Percentiles rank a stretch among this genome's conserved stretches.
phyloP scores from a whole-genome alignment of 1,140 invertebrate genomes.

The Brachionus koreanus region DNA sequence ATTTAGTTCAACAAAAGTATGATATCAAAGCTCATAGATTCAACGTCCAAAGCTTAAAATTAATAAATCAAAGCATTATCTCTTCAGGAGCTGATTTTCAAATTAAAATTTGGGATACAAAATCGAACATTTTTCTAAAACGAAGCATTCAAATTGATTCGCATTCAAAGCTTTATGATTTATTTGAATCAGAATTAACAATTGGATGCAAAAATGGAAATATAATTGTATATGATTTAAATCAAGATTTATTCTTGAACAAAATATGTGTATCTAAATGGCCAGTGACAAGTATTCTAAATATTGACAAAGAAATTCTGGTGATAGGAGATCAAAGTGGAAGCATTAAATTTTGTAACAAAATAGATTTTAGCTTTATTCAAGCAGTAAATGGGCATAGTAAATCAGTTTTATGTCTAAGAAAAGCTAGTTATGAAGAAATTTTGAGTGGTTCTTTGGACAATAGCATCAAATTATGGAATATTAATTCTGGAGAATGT shows the following conservation, averaged over 20 bases:
- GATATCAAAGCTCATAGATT: background rate
- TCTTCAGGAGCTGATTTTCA: background rate
- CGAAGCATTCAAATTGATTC: background rate
- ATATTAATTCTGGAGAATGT: background rate
- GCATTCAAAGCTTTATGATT: background rate
- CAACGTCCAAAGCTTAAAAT: background rate
- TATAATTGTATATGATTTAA: background rate
- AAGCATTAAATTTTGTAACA: background rate
- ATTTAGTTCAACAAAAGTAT: background rate
- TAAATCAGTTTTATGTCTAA: background rate
- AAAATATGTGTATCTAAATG: background rate
- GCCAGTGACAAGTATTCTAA: background rate
- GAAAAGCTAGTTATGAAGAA: background rate
- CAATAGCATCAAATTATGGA: background rate
- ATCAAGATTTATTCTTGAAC: background rate
- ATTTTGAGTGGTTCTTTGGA: constrained; percentile 7
- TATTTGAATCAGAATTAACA: background rate
- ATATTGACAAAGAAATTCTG: background rate
- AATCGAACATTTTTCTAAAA: background rate
- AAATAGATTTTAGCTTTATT: background rate
- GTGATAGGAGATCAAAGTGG: background rate
- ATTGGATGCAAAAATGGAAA: background rate
- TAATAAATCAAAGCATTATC: background rate
- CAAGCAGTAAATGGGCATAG: background rate
- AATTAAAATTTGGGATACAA: background rate